These are phyloP conservation scores for Mastigias papua DNA, from an alignment of 30 jellyfish, hydroid and myxozoan species.

Conservation along the genomic window DNA sequence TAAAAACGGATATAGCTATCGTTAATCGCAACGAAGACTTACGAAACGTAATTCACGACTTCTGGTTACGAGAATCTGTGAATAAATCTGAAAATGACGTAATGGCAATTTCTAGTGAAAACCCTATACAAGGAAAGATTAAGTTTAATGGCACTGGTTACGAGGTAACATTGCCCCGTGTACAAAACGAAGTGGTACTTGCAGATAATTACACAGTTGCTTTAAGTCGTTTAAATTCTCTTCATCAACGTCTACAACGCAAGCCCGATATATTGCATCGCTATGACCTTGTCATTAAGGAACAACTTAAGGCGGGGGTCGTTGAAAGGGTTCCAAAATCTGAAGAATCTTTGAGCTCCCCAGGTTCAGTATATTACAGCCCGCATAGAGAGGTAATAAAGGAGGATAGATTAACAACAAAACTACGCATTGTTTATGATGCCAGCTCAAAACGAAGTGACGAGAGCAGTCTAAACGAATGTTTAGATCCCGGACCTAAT, in stretches of 20 bases:
- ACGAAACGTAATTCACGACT: too few species aligned
- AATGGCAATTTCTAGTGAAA: too few species aligned
- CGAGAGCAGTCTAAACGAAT: slow-evolving; percentile 1
- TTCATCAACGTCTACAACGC: background rate
- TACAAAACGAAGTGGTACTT: too few species aligned
- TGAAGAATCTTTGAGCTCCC: background rate
- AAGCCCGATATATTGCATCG: background rate
- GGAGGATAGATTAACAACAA: background rate
- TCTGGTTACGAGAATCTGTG: too few species aligned
- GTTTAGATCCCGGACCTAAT: slow-evolving; percentile 7
- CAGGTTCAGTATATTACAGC: background rate
- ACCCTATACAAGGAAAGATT: too few species aligned
- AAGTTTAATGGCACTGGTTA: too few species aligned
- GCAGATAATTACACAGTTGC: slow-evolving; percentile 35
- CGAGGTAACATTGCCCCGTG: too few species aligned
- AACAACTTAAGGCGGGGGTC: background rate
- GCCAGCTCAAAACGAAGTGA: background rate
- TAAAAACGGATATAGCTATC: background rate
- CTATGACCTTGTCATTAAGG: background rate
- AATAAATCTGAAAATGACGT: too few species aligned
- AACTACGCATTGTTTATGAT: slow-evolving; percentile 8
- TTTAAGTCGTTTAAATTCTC: background rate
- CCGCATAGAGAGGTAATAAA: background rate
- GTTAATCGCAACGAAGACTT: too few species aligned
- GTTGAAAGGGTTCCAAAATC: background rate